Base-by-base conservation (phyloP, 1,140 invertebrate genomes). In the Sinella curviseta region DNA sequence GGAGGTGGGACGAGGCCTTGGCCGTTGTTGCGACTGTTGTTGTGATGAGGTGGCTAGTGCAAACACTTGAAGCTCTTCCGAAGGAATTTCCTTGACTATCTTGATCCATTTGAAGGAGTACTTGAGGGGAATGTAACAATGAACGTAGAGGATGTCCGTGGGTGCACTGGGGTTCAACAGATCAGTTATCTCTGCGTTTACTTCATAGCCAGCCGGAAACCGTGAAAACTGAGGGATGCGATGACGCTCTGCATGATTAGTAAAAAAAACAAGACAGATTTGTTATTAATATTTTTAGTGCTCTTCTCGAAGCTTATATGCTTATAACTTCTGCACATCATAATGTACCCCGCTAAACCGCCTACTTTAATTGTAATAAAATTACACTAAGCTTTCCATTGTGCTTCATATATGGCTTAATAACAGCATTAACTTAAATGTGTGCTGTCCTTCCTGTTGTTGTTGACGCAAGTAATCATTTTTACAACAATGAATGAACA, bases 91-190 rank as follows among this genome's bases (percentile, higher is more conserved):
- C 28, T 74, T 77, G 26, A 57, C 70, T 20, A 80, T 77, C 39
- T 80, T 80, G 33, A 80, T 80, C 79, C 79, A 80, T 33, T 80
- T 80, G 34, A 80, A 80, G 0, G 79, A 80, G 34, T 54, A 77
- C 54, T 80, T 80, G 1, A 80, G 76, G 1, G 79, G 79, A 20
- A 80, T 73, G 76, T 80, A 80, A 36, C 79, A 80, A 30, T 80
- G 79, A 8, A 80, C 54, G 4, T 48, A 57, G 36, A 80, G 55
- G 0, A n/a, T 31, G 12, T 80, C 30, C 4, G 60, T 34, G 24
- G 36, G 20, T 0, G 20, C 36, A 33, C n/a, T 31, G 3, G 26
- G 39, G 36, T 74, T 65, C 17, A 80, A 8, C 20, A 80, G 33
- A 26, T 80, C 79, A 12, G 79, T 80, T 35, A 80, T 74, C n/a